Evolutionary conservation across 2,113 vertebrate genomes (phyloP).

Genomic region (Brachyhypopomus occidentalis): DNA sequence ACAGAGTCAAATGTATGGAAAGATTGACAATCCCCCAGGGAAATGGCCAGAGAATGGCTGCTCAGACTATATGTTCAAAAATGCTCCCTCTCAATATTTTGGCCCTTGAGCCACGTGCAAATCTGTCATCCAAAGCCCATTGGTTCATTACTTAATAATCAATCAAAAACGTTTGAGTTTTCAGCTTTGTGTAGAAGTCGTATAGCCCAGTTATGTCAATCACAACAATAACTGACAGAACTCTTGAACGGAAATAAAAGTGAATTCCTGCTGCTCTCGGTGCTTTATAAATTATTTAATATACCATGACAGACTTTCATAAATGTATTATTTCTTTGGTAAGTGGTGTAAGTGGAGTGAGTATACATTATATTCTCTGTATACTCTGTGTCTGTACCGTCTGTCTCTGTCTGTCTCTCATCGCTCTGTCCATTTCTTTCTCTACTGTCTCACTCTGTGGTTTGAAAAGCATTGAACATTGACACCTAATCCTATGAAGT

Average conservation of each 20-base stretch:
- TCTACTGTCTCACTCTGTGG: not conserved
- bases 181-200: not conserved
- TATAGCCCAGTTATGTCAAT: conserved; percentile 29
- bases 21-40: too few relatives aligned
- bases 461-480: not conserved
- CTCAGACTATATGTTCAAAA: not conserved
- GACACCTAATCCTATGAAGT: not conserved
- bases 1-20: too few relatives aligned
- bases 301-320: conserved; percentile 1
- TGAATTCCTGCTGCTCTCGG: not conserved
- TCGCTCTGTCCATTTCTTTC: not conserved
- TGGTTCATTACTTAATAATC: not conserved
- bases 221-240: conserved; percentile 15
- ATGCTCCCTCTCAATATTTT: not conserved
- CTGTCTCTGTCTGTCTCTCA: not conserved
- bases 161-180: not conserved
- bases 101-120: not conserved
- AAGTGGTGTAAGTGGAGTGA: not conserved
- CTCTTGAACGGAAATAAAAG: conserved; percentile 30
- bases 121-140: not conserved
- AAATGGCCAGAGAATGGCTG: too few relatives aligned
- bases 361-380: too few relatives aligned
- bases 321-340: conserved; percentile 9
- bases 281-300: conserved; percentile 1
- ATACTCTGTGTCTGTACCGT: not conserved